Evolutionary conservation across 2,888 invertebrate species (phyloP).

Genomic region (Arenicola marina): DNA sequence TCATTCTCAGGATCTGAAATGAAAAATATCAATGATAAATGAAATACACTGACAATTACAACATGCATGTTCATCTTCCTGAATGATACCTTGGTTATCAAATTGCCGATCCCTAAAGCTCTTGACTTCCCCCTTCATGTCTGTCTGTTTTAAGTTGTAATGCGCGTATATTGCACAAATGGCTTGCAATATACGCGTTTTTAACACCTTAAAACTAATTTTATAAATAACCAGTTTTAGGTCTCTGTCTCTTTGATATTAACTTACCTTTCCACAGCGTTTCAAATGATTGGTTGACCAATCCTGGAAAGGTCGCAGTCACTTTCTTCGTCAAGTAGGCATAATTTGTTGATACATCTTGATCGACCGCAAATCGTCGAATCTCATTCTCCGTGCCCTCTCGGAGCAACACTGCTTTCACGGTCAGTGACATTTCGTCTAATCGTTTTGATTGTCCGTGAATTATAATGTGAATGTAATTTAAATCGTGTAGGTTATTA

Average conservation of each 20-base stretch:
- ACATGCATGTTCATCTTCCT: no score
- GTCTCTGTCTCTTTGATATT: no score
- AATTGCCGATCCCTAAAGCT: no score
- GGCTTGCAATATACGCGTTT: no score
- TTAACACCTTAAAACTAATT: not conserved
- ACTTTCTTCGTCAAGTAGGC: constrained; percentile 67
- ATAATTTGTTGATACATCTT: constrained; percentile 65
- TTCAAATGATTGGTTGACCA: constrained; percentile 64
- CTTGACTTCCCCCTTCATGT: no score
- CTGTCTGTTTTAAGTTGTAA: no score
- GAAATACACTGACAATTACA: not conserved
- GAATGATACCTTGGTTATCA: no score
- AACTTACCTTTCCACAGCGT: constrained; percentile 72
- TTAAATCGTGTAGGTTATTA: no score
- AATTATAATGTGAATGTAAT: no score
- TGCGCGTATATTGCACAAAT: no score
- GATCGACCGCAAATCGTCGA: constrained; percentile 69
- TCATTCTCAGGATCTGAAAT: constrained; percentile 70
- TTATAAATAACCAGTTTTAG: no score
- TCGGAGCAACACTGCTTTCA: constrained; percentile 7
- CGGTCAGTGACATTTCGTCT: constrained; percentile 2
- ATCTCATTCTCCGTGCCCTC: constrained; percentile 65
- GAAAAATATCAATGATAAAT: not conserved
- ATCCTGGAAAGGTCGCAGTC: constrained; percentile 66
- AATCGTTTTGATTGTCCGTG: no score